phyloP scores from a whole-genome alignment of 2,888 invertebrate species.

The Hanleya hanleyi region DNA sequence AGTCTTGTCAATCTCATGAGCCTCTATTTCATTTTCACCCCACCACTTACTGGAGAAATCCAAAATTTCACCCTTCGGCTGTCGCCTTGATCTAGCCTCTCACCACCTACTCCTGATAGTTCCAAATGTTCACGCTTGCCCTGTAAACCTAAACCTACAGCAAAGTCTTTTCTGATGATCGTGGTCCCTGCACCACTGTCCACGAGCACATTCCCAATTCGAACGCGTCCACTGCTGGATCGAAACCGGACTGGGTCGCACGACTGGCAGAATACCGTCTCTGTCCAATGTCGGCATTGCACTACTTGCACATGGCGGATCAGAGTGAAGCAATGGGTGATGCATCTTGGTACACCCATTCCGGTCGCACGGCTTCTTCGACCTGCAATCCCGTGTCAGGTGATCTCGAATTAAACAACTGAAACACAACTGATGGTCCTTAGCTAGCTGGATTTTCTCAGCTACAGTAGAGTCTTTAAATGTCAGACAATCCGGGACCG shows the following conservation, averaged over 20 bases:
- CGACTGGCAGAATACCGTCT: neutral
- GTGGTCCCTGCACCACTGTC: neutral
- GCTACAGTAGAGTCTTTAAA: neutral
- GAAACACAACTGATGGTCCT: neutral
- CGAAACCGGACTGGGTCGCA: neutral
- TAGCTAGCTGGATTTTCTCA: neutral
- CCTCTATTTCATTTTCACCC: neutral
- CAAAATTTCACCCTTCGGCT: neutral
- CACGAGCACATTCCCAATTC: neutral
- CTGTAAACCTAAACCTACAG: neutral
- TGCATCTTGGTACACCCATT: neutral
- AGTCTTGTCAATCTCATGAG: constrained; percentile 7
- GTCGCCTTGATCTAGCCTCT: neutral
- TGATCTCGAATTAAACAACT: neutral
- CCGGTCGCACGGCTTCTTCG: neutral
- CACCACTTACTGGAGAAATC: neutral
- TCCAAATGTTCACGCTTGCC: neutral
- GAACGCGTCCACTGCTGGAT: neutral
- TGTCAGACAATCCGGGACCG: neutral
- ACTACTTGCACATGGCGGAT: neutral
- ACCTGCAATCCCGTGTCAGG: neutral
- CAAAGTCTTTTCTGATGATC: neutral
- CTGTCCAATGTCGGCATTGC: neutral
- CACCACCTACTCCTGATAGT: neutral
- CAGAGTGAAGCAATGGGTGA: neutral